Evolutionary conservation across 2,797 vertebrate genomes (phyloP).

Genomic region (Anisognathus igniventris): DNA sequence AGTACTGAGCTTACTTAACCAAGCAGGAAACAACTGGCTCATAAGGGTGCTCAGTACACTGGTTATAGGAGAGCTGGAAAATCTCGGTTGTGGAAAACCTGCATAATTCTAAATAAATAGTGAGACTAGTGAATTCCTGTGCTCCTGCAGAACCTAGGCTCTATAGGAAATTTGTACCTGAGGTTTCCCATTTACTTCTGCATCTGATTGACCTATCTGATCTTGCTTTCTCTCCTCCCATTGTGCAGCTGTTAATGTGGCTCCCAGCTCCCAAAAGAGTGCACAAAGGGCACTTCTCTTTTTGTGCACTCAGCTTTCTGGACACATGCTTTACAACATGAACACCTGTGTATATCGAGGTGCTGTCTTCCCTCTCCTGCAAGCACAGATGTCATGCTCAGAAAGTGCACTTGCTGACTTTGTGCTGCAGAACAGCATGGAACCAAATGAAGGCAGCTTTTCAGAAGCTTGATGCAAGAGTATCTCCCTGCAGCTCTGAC

Average conservation of each 20-base stretch:
- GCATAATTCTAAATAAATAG: background rate
- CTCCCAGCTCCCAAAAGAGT: background rate
- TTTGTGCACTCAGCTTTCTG: conserved; percentile 16
- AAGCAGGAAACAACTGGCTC: background rate
- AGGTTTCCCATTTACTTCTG: background rate
- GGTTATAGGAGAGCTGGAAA: background rate
- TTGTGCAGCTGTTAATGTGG: conserved; percentile 15
- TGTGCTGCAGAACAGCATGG: background rate
- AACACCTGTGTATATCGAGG: background rate
- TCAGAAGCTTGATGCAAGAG: background rate
- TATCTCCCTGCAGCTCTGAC: background rate
- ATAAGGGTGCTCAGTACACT: background rate
- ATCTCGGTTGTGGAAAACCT: background rate
- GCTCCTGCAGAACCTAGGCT: background rate
- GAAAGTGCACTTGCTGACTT: background rate
- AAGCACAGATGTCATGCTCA: background rate
- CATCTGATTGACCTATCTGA: conserved; percentile 20
- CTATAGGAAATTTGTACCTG: background rate
- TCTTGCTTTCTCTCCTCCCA: background rate
- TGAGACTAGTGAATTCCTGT: background rate
- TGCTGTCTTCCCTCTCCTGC: background rate
- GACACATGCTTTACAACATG: background rate
- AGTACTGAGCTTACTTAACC: background rate
- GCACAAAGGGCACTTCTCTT: background rate
- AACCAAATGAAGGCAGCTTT: background rate